Base-by-base conservation (phyloP, 2,888 invertebrate species). In the Disparrhopalites patrizii region DNA sequence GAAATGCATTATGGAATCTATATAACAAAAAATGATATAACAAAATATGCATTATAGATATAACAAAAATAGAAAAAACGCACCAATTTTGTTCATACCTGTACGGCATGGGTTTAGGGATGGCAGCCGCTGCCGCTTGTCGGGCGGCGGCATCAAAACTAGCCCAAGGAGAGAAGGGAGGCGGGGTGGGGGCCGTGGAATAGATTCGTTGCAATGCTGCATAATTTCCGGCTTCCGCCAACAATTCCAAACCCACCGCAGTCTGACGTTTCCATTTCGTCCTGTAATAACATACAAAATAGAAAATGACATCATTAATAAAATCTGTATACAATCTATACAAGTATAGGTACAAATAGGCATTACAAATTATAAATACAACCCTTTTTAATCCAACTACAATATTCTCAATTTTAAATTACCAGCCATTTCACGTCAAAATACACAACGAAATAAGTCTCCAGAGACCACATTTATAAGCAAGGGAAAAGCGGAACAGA, bases 231-330 rank as follows among this genome's bases (percentile, higher is more conserved):
- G 97, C 95, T 80, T 99, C 99, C 1, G 96, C 94, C 65, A 99
- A 82, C 43, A 99, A 85, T 79, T 99, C 99, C 75, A 97, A 81
- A 0, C 98, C 97, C 2, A 98, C 98, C 0, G 98, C 95, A 18
- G 98, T 96, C 81, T 98, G 98, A 1, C 98, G 87, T 81, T 98
- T 98, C 98, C 98, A 99, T 83, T 98, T 98, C 79, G 98, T 98
- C 81, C 94, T 93, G 40, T 23, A 30, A 25, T n/a, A 38, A 38
- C 15, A 52, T 23, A 23, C 23, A 4, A 52, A 36, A 4, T 23
- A n/a, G n/a, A n/a, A n/a, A n/a, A n/a, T n/a, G n/a, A n/a, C n/a
- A n/a, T n/a, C n/a, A n/a, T n/a, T n/a, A n/a, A n/a, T n/a, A n/a
- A n/a, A n/a, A n/a, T n/a, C n/a, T n/a, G n/a, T n/a, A n/a, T n/a